phyloP scores from a whole-genome alignment of 2,888 invertebrate species.

The Drosophila limbata region DNA sequence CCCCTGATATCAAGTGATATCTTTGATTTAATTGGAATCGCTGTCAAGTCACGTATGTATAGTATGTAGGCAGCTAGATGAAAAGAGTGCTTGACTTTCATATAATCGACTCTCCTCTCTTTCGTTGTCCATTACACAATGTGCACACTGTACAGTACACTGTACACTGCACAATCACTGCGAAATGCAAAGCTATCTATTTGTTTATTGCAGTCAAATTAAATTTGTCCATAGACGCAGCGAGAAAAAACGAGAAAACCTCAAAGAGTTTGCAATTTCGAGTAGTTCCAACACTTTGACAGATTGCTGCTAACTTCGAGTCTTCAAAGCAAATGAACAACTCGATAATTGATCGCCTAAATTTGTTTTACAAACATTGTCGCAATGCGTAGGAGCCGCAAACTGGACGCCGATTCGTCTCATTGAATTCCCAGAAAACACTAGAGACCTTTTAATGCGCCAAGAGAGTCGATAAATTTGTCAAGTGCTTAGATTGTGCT shows the following conservation, averaged over 20 bases:
- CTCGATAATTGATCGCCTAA: conserved; percentile 9
- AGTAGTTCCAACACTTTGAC: conserved; percentile 29
- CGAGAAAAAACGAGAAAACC: conserved; percentile 4
- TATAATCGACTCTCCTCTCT: background rate
- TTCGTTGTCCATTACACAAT: conserved; percentile 32
- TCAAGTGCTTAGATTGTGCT: background rate
- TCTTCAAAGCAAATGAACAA: background rate
- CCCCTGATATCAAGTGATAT: conserved; percentile 8
- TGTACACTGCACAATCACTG: background rate
- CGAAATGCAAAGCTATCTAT: conserved; percentile 1
- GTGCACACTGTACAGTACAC: conserved; percentile 20
- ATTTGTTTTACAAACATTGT: conserved; percentile 23
- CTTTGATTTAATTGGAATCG: conserved; percentile 41
- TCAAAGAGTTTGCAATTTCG: conserved; percentile 26
- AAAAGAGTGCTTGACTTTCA: conserved; percentile 4
- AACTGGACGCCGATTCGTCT: background rate
- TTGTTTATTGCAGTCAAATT: conserved; percentile 21
- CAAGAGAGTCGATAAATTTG: background rate
- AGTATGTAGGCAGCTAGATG: conserved; percentile 23
- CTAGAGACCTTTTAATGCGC: background rate
- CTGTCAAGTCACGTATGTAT: conserved; percentile 34
- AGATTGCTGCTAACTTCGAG: conserved; percentile 26
- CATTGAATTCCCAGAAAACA: background rate
- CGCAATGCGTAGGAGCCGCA: conserved; percentile 16
- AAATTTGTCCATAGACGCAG: conserved; percentile 13